Evolutionary conservation across 2,888 invertebrate genomes (phyloP).

Genomic region (Agonopterix heracliana): DNA sequence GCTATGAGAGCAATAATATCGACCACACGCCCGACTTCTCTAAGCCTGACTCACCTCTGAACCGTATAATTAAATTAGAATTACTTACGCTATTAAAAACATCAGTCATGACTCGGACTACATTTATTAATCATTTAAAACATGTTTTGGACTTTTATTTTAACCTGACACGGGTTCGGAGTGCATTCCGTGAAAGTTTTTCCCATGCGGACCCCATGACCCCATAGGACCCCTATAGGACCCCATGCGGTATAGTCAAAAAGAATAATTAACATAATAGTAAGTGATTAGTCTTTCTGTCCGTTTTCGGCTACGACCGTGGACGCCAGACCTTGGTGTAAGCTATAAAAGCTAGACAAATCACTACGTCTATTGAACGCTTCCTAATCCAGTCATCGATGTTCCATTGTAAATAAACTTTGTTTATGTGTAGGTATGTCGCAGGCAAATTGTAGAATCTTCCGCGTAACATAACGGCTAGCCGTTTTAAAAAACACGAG

Average conservation of each 20-base stretch:
- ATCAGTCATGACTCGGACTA: slow-evolving; percentile 19
- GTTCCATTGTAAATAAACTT: slow-evolving; percentile 1
- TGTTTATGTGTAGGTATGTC: no score
- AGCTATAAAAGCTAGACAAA: slow-evolving; percentile 15
- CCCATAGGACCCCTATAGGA: no score
- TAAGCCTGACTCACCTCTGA: no score
- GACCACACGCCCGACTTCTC: no score
- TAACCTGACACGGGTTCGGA: slow-evolving; percentile 12
- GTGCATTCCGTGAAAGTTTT: slow-evolving; percentile 15
- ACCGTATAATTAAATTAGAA: slow-evolving; percentile 1
- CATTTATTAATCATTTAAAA: slow-evolving; percentile 21
- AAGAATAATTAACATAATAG: slow-evolving; percentile 48
- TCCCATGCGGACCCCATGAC: slow-evolving; percentile 23
- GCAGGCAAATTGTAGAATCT: no score
- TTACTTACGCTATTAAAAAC: slow-evolving; percentile 17
- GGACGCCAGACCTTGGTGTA: slow-evolving; percentile 24
- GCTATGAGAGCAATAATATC: background rate
- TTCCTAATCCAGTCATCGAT: background rate
- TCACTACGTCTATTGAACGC: background rate
- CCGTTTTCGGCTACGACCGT: slow-evolving; percentile 36
- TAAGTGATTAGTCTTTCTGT: slow-evolving; percentile 45
- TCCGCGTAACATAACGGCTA: no score
- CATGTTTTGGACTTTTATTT: background rate
- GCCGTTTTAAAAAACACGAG: no score
- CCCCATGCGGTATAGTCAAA: slow-evolving; percentile 41